Percentiles rank a stretch among this genome's conserved stretches.
Conservation (phyloP, 92 coral and sea anemone genomes). For the Nematostella vectensis region DNA sequence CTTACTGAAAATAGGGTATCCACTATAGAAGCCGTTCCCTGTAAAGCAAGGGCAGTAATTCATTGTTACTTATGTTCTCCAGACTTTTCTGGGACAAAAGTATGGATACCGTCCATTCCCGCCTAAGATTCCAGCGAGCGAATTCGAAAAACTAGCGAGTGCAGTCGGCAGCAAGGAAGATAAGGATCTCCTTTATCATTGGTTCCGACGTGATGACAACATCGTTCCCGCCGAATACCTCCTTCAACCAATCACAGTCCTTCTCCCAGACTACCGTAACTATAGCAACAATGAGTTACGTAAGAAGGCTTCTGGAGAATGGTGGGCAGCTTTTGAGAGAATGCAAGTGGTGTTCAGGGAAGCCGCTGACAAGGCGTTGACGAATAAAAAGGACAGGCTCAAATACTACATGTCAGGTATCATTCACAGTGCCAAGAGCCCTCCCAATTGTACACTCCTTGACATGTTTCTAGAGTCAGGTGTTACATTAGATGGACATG, state of each 20-base stretch:
- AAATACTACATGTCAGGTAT: slow-evolving; percentile 91
- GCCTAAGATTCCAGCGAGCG: slow-evolving; percentile 58
- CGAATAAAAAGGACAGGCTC: slow-evolving; percentile 41
- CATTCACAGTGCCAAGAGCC: background rate
- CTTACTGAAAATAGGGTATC: no score
- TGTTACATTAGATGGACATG: no score
- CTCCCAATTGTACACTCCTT: no score
- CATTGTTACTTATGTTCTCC: background rate
- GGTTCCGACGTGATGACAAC: slow-evolving; percentile 85
- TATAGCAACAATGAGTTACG: slow-evolving; percentile 60
- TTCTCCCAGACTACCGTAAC: slow-evolving; percentile 87
- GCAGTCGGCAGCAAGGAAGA: slow-evolving; percentile 62
- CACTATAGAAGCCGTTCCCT: background rate
- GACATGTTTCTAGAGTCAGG: no score
- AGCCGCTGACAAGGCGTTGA: slow-evolving; percentile 72
- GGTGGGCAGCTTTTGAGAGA: slow-evolving; percentile 94
- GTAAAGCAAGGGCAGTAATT: background rate
- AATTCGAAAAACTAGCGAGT: slow-evolving; percentile 59
- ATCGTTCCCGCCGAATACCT: slow-evolving; percentile 80
- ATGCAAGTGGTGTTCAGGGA: slow-evolving; percentile 78
- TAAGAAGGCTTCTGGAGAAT: slow-evolving; percentile 77
- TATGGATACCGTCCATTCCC: slow-evolving; percentile 99
- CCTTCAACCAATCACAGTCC: slow-evolving; percentile 79
- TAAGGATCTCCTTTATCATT: slow-evolving; percentile 39
- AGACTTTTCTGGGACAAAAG: slow-evolving; percentile 98